Evolutionary conservation across 2,888 invertebrate genomes (phyloP).

Genomic region (Brenthis ino): DNA sequence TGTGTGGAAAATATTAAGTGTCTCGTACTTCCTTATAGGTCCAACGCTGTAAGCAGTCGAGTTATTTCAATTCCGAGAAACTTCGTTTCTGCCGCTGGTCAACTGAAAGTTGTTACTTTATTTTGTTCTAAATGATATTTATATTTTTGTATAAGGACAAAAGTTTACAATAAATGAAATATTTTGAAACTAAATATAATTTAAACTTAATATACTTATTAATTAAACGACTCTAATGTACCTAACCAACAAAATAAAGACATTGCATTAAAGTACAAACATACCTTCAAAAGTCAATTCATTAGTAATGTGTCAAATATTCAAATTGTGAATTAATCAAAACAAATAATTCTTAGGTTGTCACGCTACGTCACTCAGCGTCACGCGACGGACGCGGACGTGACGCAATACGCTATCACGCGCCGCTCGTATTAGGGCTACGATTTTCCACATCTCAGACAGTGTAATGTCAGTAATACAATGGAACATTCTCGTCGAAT

Average conservation of each 20-base stretch:
- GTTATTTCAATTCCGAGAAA: conserved; percentile 29
- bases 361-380: conserved; percentile 34
- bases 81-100: conserved; percentile 20
- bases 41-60: conserved; percentile 23
- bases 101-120: conserved; percentile 17
- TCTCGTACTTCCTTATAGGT: conserved; percentile 42
- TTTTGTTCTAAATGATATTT: not conserved
- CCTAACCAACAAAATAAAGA: not conserved
- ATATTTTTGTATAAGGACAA: no score
- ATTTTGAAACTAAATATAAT: no score
- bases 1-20: conserved; percentile 42
- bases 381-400: conserved; percentile 41
- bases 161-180: no score
- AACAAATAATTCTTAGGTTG: conserved; percentile 39
- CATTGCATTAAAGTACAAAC: conserved; percentile 28
- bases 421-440: conserved; percentile 64
- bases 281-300: conserved; percentile 33
- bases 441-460: conserved; percentile 78
- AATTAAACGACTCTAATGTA: not conserved
- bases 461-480: conserved; percentile 76
- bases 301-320: conserved; percentile 40
- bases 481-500: conserved; percentile 77
- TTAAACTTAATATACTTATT: not conserved
- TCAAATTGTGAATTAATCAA: conserved; percentile 41
- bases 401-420: conserved; percentile 51